These are phyloP conservation scores for Nesometra sesokonis DNA, from an alignment of 35 echinoderm and acorn worm species.

Conservation along the genomic window DNA sequence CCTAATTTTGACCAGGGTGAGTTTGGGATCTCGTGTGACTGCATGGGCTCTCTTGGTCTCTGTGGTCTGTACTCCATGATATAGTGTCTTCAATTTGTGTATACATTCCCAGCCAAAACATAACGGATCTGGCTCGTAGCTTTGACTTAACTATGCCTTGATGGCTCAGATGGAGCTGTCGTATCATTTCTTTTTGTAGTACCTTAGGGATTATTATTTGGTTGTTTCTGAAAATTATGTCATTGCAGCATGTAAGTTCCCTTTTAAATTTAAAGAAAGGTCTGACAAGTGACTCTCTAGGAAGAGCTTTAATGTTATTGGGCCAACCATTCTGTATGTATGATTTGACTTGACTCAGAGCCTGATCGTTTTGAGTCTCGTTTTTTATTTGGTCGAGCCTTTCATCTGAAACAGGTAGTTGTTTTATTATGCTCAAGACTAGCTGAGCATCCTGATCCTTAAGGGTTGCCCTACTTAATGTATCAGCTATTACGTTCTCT, in stretches of 20 bases:
- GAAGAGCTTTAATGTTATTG: not conserved
- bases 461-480: not conserved
- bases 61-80: not conserved
- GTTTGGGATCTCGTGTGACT: constrained; percentile 4
- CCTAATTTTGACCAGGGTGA: constrained; percentile 27
- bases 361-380: not conserved
- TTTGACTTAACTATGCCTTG: constrained; percentile 32
- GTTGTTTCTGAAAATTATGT: constrained; percentile 4
- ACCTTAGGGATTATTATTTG: not conserved
- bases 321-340: not conserved
- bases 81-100: constrained; percentile 19
- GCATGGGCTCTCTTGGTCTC: constrained; percentile 23
- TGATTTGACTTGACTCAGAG: not conserved
- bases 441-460: not conserved
- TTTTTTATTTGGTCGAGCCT: constrained; percentile 2
- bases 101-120: constrained; percentile 22
- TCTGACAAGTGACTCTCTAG: not conserved
- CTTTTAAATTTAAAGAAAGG: constrained; percentile 3
- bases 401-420: constrained; percentile 17
- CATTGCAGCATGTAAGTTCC: not conserved
- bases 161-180: constrained; percentile 20
- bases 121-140: constrained; percentile 1
- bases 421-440: not conserved
- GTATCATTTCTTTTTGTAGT: not conserved
- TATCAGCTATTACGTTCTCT: not conserved